Conservation (phyloP, 2,113 vertebrate species). For the Rattus rattus region DNA sequence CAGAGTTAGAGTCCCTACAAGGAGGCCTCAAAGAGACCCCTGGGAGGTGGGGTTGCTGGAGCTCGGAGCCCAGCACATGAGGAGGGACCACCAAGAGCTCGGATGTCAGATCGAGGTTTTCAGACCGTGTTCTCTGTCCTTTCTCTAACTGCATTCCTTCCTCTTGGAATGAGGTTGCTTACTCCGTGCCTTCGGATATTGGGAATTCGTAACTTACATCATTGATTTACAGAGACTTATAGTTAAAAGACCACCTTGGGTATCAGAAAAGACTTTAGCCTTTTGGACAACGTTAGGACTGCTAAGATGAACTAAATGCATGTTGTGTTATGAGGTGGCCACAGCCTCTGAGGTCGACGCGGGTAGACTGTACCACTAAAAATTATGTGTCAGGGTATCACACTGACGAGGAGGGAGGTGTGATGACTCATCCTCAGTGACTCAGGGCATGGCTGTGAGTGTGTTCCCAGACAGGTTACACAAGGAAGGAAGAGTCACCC, state of each 20-base stretch:
- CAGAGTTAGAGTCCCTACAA: neutral
- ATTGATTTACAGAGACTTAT: neutral
- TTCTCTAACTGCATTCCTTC: neutral
- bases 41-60: neutral
- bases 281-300: neutral
- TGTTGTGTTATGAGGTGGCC: neutral
- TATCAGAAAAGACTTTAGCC: neutral
- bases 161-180: neutral
- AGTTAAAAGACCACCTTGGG: neutral
- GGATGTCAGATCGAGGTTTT: neutral
- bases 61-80: neutral
- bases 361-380: neutral
- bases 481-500: neutral
- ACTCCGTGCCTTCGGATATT: neutral
- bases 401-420: accelerated
- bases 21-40: neutral
- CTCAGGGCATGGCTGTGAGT: neutral
- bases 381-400: neutral
- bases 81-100: neutral
- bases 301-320: neutral
- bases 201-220: neutral
- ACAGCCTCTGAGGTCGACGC: accelerated
- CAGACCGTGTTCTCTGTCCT: neutral
- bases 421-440: neutral
- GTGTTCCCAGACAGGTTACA: neutral